Conservation (phyloP, 2,797 vertebrate species). For the Paguma larvata region DNA sequence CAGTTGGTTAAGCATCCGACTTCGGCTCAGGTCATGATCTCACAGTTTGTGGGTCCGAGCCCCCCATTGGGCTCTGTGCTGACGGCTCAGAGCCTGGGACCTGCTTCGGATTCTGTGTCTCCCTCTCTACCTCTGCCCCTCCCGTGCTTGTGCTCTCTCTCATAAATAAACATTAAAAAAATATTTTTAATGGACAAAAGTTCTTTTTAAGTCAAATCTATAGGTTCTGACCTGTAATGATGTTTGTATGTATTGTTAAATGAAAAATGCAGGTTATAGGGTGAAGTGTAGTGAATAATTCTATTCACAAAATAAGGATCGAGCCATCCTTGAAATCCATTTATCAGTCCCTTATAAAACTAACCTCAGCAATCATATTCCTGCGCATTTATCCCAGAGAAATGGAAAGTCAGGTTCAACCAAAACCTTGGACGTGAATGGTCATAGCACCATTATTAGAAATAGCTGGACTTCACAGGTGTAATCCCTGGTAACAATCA, state of each 20-base stretch:
- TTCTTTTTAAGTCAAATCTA: background rate
- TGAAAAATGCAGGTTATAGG: background rate
- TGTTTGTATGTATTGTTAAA: background rate
- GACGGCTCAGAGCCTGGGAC: too few species aligned
- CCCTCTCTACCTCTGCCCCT: too few species aligned
- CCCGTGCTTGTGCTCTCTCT: too few species aligned
- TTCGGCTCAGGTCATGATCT: too few species aligned
- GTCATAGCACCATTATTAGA: background rate
- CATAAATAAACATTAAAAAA: too few species aligned
- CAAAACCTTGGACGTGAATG: background rate
- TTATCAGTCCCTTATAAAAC: background rate
- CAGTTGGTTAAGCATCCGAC: too few species aligned
- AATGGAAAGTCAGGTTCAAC: background rate
- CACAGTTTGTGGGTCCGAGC: too few species aligned
- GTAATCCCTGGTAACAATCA: fast-evolving
- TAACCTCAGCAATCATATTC: background rate
- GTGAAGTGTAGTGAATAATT: background rate
- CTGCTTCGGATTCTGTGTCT: too few species aligned
- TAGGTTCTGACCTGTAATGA: background rate
- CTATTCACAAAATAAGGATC: background rate
- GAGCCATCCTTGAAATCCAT: background rate
- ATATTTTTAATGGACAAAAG: background rate
- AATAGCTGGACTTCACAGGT: background rate
- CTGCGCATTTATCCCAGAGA: background rate
- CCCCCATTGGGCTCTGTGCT: too few species aligned